These are phyloP conservation scores for Pristionchus arcanus DNA, from an alignment of 2,888 invertebrate species.

Conservation along the genomic window DNA sequence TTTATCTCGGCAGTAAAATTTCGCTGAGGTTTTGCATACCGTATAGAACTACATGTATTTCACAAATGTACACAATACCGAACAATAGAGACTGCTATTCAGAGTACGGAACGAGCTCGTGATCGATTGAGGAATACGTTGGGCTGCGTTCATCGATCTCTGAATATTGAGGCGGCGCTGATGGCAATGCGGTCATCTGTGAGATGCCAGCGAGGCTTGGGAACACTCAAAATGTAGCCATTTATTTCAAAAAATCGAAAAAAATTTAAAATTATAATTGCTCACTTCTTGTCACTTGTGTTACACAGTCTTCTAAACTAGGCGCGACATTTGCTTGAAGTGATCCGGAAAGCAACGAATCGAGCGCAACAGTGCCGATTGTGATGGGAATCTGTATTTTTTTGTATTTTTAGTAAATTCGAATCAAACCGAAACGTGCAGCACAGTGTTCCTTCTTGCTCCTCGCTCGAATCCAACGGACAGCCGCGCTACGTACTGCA, in stretches of 20 bases:
- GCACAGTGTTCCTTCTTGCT: neutral
- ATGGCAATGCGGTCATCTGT: neutral
- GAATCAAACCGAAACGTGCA: neutral
- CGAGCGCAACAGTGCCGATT: slow-evolving; percentile 24
- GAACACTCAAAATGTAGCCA: neutral
- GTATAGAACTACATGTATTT: no score
- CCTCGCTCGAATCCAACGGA: slow-evolving; percentile 48
- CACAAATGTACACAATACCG: no score
- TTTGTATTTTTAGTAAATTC: neutral
- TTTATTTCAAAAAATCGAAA: no score
- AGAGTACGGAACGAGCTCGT: neutral
- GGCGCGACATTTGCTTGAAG: neutral
- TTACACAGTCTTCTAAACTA: neutral
- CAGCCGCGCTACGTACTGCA: neutral
- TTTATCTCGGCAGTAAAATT: no score
- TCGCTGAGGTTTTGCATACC: no score
- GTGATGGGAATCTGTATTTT: slow-evolving; percentile 13
- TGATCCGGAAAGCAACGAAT: neutral
- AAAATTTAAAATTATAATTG: no score
- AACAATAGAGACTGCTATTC: no score
- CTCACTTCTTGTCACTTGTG: no score
- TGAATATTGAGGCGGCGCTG: neutral
- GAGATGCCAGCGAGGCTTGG: neutral
- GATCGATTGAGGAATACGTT: neutral
- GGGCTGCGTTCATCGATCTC: neutral